phyloP scores from a whole-genome alignment of 2,797 vertebrate genomes.

The Rhynchonycteris naso region DNA sequence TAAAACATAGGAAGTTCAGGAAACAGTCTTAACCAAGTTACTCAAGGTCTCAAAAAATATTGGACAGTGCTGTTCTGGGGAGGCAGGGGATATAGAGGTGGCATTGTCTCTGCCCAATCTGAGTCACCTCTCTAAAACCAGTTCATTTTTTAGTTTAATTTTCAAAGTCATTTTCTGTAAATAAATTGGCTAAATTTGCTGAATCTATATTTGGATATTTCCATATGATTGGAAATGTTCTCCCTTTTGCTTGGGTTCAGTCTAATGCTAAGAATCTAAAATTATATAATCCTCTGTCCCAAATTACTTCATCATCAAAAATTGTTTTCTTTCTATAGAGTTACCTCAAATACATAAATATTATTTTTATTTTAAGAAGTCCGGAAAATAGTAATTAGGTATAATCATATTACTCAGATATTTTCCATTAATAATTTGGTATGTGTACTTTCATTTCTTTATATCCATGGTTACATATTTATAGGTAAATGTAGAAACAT shows the following conservation, averaged over 20 bases:
- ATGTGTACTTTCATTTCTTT: background rate
- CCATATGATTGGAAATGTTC: background rate
- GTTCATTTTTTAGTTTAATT: background rate
- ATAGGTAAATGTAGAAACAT: background rate
- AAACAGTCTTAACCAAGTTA: background rate
- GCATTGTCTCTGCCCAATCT: background rate
- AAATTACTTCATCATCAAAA: conserved; percentile 8
- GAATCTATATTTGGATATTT: conserved; percentile 29
- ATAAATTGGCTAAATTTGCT: background rate
- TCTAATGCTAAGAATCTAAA: conserved; percentile 21
- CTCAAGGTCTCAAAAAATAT: background rate
- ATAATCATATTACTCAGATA: background rate
- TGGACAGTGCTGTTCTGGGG: background rate
- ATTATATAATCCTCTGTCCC: background rate
- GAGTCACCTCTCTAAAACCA: background rate
- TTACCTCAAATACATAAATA: background rate
- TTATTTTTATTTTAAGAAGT: background rate
- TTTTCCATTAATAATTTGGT: background rate
- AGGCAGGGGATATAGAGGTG: background rate
- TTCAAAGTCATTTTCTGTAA: background rate
- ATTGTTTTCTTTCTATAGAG: background rate
- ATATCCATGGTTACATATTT: background rate
- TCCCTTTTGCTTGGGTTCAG: background rate
- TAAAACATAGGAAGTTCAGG: background rate
- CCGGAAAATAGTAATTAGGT: background rate